Conservation (phyloP, 1,140 invertebrate species). For the Vanessa tameamea region DNA sequence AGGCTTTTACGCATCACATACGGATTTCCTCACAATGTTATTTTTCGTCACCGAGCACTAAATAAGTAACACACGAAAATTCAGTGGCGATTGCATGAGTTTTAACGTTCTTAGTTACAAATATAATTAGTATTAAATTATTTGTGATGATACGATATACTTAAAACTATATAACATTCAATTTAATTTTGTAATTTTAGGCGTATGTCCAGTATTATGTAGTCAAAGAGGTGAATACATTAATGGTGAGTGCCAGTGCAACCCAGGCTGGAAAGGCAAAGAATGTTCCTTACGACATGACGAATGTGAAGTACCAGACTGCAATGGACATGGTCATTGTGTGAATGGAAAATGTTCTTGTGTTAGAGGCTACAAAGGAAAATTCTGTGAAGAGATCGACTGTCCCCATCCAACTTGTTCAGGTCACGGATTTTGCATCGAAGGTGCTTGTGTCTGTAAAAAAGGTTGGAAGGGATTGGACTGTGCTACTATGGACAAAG, state of each 20-base stretch:
- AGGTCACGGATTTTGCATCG: constrained; percentile 96
- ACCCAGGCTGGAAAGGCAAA: constrained; percentile 98
- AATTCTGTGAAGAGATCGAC: constrained; percentile 94
- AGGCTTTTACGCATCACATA: no score
- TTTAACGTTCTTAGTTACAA: no score
- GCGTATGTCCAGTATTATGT: constrained; percentile 97
- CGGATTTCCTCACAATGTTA: no score
- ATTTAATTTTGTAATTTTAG: constrained; percentile 73
- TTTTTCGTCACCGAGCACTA: no score
- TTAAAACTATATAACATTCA: not conserved
- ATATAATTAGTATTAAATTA: no score
- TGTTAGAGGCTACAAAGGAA: constrained; percentile 94
- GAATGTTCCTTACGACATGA: constrained; percentile 96
- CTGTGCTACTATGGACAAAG: constrained; percentile 95
- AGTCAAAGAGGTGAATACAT: constrained; percentile 97
- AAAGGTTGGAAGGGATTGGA: constrained; percentile 97
- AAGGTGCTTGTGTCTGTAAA: constrained; percentile 98
- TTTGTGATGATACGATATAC: no score
- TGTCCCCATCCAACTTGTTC: constrained; percentile 98
- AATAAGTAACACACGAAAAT: no score
- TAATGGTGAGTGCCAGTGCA: constrained; percentile 97
- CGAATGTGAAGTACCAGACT: constrained; percentile 96
- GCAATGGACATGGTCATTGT: constrained; percentile 97
- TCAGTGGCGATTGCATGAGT: no score
- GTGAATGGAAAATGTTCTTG: constrained; percentile 97